phyloP scores from a whole-genome alignment of 1,140 invertebrate genomes.

The Zaprionus inermis region DNA sequence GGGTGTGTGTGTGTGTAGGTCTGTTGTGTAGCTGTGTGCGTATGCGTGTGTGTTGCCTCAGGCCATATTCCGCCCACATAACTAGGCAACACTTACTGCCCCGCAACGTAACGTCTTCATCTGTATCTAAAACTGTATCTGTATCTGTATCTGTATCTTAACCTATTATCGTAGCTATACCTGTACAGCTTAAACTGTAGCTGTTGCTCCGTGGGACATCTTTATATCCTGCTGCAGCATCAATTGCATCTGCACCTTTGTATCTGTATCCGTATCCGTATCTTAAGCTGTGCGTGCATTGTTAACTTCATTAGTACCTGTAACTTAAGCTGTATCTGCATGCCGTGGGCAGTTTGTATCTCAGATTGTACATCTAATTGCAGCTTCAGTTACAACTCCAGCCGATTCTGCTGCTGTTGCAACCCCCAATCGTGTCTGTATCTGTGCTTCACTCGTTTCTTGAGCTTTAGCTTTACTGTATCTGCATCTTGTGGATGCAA shows the following conservation, averaged over 20 bases:
- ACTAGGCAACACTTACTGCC: neutral
- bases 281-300: too few relatives aligned
- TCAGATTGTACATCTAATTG: neutral
- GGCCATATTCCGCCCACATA: neutral
- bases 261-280: neutral
- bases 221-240: neutral
- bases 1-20: neutral
- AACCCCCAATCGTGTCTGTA: too few relatives aligned
- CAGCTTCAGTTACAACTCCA: neutral
- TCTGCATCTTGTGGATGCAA: slow-evolving; percentile 5
- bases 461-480: neutral
- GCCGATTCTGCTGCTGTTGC: too few relatives aligned
- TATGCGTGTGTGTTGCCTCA: neutral
- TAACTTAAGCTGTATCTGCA: neutral
- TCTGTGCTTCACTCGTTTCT: too few relatives aligned
- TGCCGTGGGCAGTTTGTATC: too few relatives aligned
- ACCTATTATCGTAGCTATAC: neutral
- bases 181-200: neutral
- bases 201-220: neutral
- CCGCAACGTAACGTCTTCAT: neutral
- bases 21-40: too few relatives aligned
- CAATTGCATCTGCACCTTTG: slow-evolving; percentile 6
- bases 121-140: neutral
- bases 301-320: neutral
- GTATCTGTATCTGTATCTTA: neutral